Conservation (phyloP, 2,797 vertebrate genomes). For the Melanotaenia trifasciata region DNA sequence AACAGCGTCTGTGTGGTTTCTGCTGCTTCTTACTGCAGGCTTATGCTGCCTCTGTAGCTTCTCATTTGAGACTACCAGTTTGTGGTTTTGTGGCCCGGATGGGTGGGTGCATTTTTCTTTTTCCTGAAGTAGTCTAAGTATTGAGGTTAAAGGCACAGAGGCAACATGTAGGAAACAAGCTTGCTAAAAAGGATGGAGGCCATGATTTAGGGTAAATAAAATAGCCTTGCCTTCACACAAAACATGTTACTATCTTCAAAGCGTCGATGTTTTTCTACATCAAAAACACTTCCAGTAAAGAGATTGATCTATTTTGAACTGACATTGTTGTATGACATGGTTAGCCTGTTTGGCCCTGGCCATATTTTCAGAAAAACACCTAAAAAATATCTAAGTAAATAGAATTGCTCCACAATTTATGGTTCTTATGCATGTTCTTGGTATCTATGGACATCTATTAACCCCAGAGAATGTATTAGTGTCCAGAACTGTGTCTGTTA, state of each 20-base stretch:
- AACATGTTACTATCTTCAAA: not conserved
- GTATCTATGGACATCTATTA: too few species aligned
- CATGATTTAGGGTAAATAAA: conserved; percentile 41
- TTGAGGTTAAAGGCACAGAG: conserved; percentile 60
- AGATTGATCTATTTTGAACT: conserved; percentile 25
- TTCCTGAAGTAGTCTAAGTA: conserved; percentile 66
- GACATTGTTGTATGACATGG: not conserved
- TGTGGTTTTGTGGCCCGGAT: conserved; percentile 83
- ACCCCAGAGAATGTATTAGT: too few species aligned
- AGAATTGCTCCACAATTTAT: not conserved
- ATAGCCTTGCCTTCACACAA: conserved; percentile 5
- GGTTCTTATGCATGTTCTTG: too few species aligned
- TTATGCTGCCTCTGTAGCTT: conserved; percentile 14
- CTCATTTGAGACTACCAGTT: conserved; percentile 30
- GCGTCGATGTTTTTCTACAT: not conserved
- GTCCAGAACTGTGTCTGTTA: too few species aligned
- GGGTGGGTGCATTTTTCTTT: conserved; percentile 71
- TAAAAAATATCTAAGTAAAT: too few species aligned
- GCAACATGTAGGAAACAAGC: conserved; percentile 49
- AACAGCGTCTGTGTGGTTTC: conserved; percentile 61
- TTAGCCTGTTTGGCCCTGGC: not conserved
- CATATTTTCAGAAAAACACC: too few species aligned
- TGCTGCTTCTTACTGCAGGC: conserved; percentile 37
- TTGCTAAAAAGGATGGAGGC: conserved; percentile 17
- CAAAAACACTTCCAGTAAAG: conserved; percentile 17